Conservation (phyloP, 2,113 vertebrate genomes). For the Prietella phreatophila region DNA sequence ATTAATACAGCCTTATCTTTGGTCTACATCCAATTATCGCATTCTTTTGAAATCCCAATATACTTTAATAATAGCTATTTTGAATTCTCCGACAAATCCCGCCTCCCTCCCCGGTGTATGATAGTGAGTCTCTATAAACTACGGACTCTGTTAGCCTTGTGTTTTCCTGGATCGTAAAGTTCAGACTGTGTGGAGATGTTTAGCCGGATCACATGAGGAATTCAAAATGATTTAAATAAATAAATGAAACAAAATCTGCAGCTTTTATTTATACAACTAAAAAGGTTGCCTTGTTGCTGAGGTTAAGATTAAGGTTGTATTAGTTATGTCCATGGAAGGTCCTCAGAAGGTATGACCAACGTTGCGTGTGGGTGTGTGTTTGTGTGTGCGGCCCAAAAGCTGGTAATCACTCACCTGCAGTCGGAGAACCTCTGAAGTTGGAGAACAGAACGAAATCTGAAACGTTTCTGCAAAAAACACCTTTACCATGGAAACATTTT, state of each 20-base stretch:
- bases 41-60: too few species aligned
- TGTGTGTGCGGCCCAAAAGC: background rate
- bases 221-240: too few species aligned
- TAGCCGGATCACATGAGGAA: too few species aligned
- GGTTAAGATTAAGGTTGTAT: background rate
- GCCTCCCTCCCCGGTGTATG: too few species aligned
- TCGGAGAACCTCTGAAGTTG: slow-evolving; percentile 54
- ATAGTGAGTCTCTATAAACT: too few species aligned
- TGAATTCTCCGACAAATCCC: too few species aligned
- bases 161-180: too few species aligned
- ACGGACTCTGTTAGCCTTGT: too few species aligned
- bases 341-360: background rate
- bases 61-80: too few species aligned
- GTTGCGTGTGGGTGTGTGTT: slow-evolving; percentile 18
- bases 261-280: background rate
- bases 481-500: slow-evolving; percentile 80
- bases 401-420: slow-evolving; percentile 42
- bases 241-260: background rate
- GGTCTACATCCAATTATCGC: too few species aligned
- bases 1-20: too few species aligned
- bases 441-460: slow-evolving; percentile 81
- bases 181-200: too few species aligned
- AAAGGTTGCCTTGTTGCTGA: background rate
- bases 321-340: background rate
- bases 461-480: slow-evolving; percentile 86